Evolutionary conservation across 2,888 invertebrate species (phyloP).

Genomic region (Scaptomyza cyrtandrae): DNA sequence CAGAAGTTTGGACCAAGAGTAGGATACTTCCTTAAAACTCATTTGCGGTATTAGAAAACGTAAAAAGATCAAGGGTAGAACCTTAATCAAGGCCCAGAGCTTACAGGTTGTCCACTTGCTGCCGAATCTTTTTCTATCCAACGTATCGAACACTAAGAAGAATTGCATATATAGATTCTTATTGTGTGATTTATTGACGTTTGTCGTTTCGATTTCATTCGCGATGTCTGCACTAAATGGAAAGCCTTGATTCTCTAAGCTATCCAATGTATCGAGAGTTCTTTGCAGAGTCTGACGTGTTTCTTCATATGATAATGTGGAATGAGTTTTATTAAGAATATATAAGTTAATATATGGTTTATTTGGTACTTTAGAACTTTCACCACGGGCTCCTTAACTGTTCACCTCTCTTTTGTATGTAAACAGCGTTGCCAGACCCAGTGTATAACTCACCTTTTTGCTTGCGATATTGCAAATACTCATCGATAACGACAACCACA

Average conservation of each 20-base stretch:
- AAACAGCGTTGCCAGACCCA: background rate
- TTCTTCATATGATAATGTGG: background rate
- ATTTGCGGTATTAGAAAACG: conserved; percentile 43
- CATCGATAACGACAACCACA: conserved; percentile 25
- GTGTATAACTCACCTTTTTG: background rate
- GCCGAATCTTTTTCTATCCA: conserved; percentile 17
- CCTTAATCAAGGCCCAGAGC: conserved; percentile 37
- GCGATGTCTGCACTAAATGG: background rate
- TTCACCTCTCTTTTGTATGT: too few species aligned
- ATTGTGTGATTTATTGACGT: conserved; percentile 3
- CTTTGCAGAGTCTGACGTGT: background rate
- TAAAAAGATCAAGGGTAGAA: conserved; percentile 17
- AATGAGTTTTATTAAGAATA: too few species aligned
- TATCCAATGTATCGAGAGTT: background rate
- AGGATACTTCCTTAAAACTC: background rate
- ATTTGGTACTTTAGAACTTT: too few species aligned
- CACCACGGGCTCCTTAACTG: too few species aligned
- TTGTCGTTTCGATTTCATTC: background rate
- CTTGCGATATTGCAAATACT: conserved; percentile 31
- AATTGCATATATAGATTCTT: conserved; percentile 23
- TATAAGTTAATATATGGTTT: too few species aligned
- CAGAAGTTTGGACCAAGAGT: conserved; percentile 44
- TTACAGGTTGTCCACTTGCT: conserved; percentile 39
- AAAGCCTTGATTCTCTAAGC: conserved; percentile 1
- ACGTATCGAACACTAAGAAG: conserved; percentile 15